Conservation (phyloP, 1,140 invertebrate species). For the Periplaneta americana region DNA sequence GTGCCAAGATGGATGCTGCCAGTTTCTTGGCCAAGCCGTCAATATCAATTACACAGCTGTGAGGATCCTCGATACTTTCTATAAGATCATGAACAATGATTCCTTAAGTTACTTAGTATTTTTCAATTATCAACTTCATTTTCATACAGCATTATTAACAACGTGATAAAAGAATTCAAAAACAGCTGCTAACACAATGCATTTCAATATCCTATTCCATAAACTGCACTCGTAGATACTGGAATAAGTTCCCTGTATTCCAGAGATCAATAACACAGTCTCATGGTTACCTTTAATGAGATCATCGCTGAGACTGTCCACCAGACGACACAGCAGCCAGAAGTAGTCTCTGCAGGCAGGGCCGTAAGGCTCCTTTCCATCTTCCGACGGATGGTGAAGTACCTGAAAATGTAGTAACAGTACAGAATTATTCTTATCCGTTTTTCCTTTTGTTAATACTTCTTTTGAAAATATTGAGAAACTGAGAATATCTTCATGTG, state of each 20-base stretch:
- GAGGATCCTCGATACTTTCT: constrained; percentile 48
- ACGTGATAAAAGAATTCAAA: too few relatives aligned
- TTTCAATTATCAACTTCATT: too few relatives aligned
- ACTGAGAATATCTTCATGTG: too few relatives aligned
- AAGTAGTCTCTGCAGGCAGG: constrained; percentile 92
- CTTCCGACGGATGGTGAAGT: constrained; percentile 46
- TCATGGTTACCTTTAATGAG: constrained; percentile 55
- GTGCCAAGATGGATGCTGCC: constrained; percentile 61
- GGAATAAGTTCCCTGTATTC: background rate
- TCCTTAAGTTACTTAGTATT: too few relatives aligned
- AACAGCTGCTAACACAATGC: background rate
- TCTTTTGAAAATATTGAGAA: too few relatives aligned
- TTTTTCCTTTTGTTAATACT: too few relatives aligned
- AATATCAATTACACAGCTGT: constrained; percentile 54
- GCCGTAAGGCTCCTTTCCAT: constrained; percentile 87
- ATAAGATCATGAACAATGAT: too few relatives aligned
- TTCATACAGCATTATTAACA: too few relatives aligned
- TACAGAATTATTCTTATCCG: too few relatives aligned
- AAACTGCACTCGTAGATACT: background rate
- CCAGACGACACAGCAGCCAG: constrained; percentile 81
- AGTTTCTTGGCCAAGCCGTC: constrained; percentile 71
- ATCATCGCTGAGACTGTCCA: constrained; percentile 78
- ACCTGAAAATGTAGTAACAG: background rate
- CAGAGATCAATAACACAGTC: too few relatives aligned
- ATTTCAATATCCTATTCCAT: too few relatives aligned